phyloP scores from a whole-genome alignment of 2,888 invertebrate species.

The Drosophila limbata region DNA sequence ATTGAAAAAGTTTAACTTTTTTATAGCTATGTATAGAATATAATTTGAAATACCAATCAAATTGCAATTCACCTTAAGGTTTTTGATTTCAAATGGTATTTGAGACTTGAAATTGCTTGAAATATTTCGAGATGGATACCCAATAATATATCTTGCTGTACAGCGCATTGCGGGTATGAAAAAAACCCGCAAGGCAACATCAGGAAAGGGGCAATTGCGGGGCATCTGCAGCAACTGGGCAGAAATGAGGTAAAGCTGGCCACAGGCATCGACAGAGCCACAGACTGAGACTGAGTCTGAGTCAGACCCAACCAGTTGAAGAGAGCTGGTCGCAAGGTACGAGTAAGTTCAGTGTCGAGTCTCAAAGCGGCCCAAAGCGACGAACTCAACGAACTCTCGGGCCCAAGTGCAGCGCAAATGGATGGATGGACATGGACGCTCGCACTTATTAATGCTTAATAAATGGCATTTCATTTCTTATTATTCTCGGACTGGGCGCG shows the following conservation, averaged over 20 bases:
- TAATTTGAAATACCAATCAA: not conserved
- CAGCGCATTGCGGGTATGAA: constrained; percentile 3
- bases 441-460: constrained; percentile 85
- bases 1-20: not conserved
- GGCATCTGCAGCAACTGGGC: constrained; percentile 11
- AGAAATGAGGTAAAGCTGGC: constrained; percentile 28
- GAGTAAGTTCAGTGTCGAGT: constrained; percentile 11
- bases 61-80: not conserved
- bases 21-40: not conserved
- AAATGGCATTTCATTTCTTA: constrained; percentile 85
- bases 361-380: not conserved
- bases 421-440: constrained; percentile 70
- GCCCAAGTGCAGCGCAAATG: constrained; percentile 68
- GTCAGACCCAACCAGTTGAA: constrained; percentile 29
- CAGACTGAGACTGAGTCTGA: constrained; percentile 49
- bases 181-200: constrained; percentile 18
- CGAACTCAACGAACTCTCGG: constrained; percentile 11
- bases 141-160: constrained; percentile 13
- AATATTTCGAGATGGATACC: not conserved
- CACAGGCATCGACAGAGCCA: constrained; percentile 27
- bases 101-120: not conserved
- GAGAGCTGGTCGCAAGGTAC: constrained; percentile 25
- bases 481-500: constrained; percentile 78
- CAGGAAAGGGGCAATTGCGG: constrained; percentile 27
- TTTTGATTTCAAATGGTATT: not conserved